Percentiles rank a stretch among this genome's conserved stretches.
Evolutionary conservation across 2,797 vertebrate genomes (phyloP).

Genomic region (Ctenochaetus hawaiiensis): DNA sequence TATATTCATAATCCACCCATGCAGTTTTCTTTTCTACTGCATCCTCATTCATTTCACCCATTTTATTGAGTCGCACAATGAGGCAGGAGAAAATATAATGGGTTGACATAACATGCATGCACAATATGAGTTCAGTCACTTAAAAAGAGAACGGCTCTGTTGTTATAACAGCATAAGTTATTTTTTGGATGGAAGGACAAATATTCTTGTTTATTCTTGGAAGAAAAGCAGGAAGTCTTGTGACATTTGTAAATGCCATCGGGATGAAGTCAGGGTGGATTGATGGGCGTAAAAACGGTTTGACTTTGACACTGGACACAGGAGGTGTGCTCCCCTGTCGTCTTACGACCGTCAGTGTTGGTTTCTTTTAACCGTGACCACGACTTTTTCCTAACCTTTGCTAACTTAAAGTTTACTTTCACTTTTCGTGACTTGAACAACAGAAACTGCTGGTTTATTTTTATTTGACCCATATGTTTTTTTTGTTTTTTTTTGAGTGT

Average conservation of each 20-base stretch:
- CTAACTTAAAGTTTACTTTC: too few species aligned
- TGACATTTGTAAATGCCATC: constrained; percentile 14
- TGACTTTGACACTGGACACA: too few species aligned
- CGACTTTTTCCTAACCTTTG: too few species aligned
- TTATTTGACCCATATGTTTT: not conserved
- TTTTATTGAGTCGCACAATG: not conserved
- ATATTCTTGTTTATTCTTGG: not conserved
- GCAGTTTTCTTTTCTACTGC: constrained; percentile 16
- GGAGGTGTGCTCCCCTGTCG: too few species aligned
- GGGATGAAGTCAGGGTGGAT: too few species aligned
- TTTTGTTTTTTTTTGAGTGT: too few species aligned
- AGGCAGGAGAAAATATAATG: constrained; percentile 3
- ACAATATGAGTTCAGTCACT: constrained; percentile 1
- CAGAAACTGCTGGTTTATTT: not conserved
- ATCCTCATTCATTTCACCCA: constrained; percentile 1
- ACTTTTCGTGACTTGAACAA: not conserved
- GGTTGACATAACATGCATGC: not conserved
- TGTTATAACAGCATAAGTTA: too few species aligned
- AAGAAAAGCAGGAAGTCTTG: constrained; percentile 2
- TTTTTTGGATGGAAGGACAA: not conserved
- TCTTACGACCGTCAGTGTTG: not conserved
- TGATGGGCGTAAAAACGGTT: too few species aligned
- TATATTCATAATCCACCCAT: constrained; percentile 16
- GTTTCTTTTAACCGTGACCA: not conserved
- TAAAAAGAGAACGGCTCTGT: not conserved